Conservation (phyloP, 2,113 vertebrate species). For the Brachirus orientalis region DNA sequence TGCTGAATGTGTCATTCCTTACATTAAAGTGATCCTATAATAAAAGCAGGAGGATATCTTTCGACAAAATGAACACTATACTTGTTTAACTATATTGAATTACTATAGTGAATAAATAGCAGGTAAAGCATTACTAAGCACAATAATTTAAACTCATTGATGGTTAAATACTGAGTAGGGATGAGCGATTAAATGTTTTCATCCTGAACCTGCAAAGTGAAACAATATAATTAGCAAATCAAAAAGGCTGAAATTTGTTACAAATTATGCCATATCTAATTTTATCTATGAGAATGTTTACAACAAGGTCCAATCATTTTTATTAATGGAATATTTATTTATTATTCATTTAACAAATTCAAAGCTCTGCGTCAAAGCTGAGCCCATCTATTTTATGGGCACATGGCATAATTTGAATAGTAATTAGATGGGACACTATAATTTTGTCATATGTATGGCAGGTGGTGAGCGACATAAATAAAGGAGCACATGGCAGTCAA, state of each 20-base stretch:
- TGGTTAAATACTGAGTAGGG: background rate
- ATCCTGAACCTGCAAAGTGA: no score
- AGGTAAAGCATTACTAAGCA: background rate
- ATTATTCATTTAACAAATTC: no score
- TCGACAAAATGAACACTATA: background rate
- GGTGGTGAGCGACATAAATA: constrained; percentile 56
- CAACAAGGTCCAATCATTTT: no score
- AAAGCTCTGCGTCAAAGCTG: constrained; percentile 28
- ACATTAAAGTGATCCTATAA: constrained; percentile 4
- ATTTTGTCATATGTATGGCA: constrained; percentile 58
- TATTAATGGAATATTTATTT: no score
- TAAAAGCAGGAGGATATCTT: background rate
- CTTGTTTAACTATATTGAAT: background rate
- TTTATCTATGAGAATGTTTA: no score
- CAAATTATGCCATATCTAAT: no score
- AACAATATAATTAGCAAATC: no score
- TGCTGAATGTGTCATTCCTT: constrained; percentile 30
- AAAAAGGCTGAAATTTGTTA: no score
- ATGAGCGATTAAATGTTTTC: no score
- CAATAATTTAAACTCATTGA: background rate
- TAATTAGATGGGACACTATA: constrained; percentile 54
- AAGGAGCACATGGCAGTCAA: constrained; percentile 51
- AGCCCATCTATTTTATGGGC: constrained; percentile 37
- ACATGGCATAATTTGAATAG: constrained; percentile 42
- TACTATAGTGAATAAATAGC: background rate